These are phyloP conservation scores for Harpegnathos saltator DNA, from an alignment of 1,140 invertebrate species.

Conservation along the genomic window DNA sequence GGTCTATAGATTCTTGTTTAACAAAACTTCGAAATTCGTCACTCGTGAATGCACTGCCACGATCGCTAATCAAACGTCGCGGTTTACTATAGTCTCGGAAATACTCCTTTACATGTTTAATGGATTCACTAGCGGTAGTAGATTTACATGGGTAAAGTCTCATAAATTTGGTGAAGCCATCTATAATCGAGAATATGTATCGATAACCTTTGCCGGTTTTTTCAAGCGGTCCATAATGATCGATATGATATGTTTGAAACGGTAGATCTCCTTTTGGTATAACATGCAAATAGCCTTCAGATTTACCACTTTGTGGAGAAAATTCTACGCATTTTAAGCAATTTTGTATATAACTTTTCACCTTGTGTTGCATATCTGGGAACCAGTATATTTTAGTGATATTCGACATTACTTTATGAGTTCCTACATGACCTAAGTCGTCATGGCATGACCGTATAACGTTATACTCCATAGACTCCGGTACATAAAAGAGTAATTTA, in stretches of 20 bases:
- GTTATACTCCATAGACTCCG: conserved; percentile 10
- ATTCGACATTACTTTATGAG: neutral
- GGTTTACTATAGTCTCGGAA: too few species aligned
- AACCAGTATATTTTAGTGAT: conserved; percentile 17
- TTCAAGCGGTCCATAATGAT: neutral
- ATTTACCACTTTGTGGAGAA: neutral
- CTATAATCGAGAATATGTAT: too few species aligned
- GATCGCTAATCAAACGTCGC: too few species aligned
- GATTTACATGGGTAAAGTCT: too few species aligned
- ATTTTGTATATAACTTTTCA: conserved; percentile 7
- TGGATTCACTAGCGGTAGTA: too few species aligned
- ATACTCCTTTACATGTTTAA: too few species aligned
- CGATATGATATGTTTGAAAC: conserved; percentile 2
- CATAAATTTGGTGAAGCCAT: too few species aligned
- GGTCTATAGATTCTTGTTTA: too few species aligned
- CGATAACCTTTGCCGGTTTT: too few species aligned
- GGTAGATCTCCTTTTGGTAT: neutral
- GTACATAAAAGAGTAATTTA: conserved; percentile 30
- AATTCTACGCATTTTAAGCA: conserved; percentile 27
- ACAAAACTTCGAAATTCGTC: too few species aligned
- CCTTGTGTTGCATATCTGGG: neutral
- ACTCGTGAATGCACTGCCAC: too few species aligned
- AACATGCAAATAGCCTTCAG: neutral
- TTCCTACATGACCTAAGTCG: conserved; percentile 5
- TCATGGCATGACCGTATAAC: conserved; percentile 7